Conservation (phyloP, 2,888 invertebrate species). For the Amiota mariae region DNA sequence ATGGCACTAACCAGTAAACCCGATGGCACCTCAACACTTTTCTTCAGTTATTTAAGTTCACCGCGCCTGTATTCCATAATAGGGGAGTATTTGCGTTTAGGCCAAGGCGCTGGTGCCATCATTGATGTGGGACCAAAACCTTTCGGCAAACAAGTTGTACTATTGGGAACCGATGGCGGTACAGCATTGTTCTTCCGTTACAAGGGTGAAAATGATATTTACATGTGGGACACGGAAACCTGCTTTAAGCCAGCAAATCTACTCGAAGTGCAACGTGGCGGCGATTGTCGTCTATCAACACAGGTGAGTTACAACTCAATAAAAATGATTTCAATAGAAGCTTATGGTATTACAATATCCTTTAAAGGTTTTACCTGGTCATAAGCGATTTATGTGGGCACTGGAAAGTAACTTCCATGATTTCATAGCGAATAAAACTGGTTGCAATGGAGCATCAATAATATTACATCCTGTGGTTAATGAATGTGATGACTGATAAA, state of each 20-base stretch:
- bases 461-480: constrained; percentile 78
- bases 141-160: constrained; percentile 74
- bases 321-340: background rate
- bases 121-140: constrained; percentile 77
- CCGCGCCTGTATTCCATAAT: constrained; percentile 77
- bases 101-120: constrained; percentile 76
- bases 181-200: constrained; percentile 78
- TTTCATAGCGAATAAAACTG: constrained; percentile 77
- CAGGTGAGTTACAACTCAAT: constrained; percentile 70
- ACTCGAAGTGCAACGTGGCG: constrained; percentile 77
- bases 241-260: constrained; percentile 76
- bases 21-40: constrained; percentile 75
- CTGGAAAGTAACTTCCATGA: constrained; percentile 81
- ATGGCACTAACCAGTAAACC: constrained; percentile 75
- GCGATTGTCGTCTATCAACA: constrained; percentile 77
- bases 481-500: constrained; percentile 66
- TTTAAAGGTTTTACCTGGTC: constrained; percentile 75
- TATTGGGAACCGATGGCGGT: constrained; percentile 78
- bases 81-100: constrained; percentile 75
- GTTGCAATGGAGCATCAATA: constrained; percentile 78
- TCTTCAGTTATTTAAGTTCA: constrained; percentile 78
- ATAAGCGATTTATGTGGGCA: constrained; percentile 78
- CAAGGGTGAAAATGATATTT: constrained; percentile 78
- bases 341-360: constrained; percentile 14
- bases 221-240: constrained; percentile 78